Evolutionary conservation across 2,888 invertebrate species (phyloP), one percentile per base, ranked within the genome.

Genomic region (Hedya salicella): DNA sequence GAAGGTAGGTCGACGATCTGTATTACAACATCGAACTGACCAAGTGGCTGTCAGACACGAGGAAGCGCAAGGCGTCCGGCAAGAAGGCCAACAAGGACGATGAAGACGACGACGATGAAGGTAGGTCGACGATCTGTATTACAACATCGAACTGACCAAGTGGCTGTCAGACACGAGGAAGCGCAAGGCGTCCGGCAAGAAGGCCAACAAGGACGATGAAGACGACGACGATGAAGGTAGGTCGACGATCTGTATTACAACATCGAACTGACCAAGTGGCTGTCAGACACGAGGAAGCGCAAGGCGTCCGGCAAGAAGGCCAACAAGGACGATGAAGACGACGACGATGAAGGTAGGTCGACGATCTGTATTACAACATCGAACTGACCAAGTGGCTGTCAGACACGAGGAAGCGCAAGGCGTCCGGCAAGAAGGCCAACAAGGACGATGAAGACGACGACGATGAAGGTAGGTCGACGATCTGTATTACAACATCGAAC

Each of bases 201-300:
- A 88, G 65, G 93, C 93, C 5, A 91, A 82, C 61, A 91, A 87
- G 39, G 92, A 93, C 13, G 94, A 95, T 14, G 95, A 95, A 9
- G 87, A 94, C 4, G 93, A 94, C 0, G 94, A 93, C 6, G 95
- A 93, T 14, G 94, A 93, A 68, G 88, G 86, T 69, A 86, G 1
- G 16, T 25, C 6, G 36, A 25, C 25, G 6, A 25, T 25, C 25
- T 25, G 6, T 25, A 25, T 11, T 6, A 36, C 9, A 9, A 11
- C 70, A 93, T 99, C 21, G 95, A 98, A 85, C 92, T 98, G 90
- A 95, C 98, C 0, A 94, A 95, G 66, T 99, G 98, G 84, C 90
- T 95, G 3, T 91, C 94, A 0, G 96, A 96, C 63, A 94, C 94
- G 0, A 94, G 95, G 68, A 97, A 96, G 78, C 94, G 95, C 16